Conservation (phyloP, 2,113 vertebrate genomes). For the Hiodon alosoides region DNA sequence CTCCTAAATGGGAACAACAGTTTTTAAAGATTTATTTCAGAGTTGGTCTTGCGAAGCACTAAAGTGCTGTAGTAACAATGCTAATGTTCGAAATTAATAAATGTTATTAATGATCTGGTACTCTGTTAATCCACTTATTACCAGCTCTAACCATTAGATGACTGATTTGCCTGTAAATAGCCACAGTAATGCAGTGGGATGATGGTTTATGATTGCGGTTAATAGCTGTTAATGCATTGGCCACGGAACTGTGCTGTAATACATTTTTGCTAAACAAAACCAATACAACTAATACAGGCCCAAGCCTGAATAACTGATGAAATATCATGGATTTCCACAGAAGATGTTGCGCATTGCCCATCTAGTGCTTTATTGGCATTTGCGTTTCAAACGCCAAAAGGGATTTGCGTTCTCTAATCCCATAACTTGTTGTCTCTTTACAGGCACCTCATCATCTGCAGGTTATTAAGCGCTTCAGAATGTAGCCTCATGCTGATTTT, state of each 20-base stretch:
- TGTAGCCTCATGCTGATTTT: conserved; percentile 56
- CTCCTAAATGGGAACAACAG: too few relatives aligned
- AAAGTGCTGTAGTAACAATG: too few relatives aligned
- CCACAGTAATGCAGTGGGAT: neutral
- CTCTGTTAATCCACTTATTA: neutral
- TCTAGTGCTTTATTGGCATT: neutral
- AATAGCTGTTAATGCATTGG: neutral
- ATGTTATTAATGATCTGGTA: neutral
- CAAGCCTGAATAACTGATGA: neutral
- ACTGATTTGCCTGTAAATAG: neutral
- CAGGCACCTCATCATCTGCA: conserved; percentile 61
- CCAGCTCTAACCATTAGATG: neutral
- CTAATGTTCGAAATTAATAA: neutral
- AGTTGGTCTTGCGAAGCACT: too few relatives aligned
- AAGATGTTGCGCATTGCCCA: conserved; percentile 48
- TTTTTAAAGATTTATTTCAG: too few relatives aligned
- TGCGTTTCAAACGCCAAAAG: too few relatives aligned
- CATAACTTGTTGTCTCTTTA: conserved; percentile 43
- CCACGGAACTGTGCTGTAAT: neutral
- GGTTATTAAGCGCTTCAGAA: conserved; percentile 62
- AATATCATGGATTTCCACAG: too few relatives aligned
- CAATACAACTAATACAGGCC: too few relatives aligned
- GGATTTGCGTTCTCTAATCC: too few relatives aligned
- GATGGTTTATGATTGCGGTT: neutral
- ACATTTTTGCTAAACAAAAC: neutral